Evolutionary conservation across 1,140 invertebrate genomes (phyloP).

Genomic region (Aphis gossypii): DNA sequence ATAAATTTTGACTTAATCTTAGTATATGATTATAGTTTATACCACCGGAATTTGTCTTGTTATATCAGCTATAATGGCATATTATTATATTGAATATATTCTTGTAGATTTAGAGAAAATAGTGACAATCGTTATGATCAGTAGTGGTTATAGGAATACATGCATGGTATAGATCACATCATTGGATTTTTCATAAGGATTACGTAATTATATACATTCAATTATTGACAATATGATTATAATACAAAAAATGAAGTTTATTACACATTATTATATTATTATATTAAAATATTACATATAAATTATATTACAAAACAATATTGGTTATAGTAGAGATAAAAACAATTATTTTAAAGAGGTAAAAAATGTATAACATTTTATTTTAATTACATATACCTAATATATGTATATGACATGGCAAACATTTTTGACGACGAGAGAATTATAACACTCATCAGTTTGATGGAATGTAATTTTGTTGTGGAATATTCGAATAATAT

Average conservation of each 20-base stretch:
- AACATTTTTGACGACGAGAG: neutral
- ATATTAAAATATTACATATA: conserved; percentile 39
- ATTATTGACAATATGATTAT: neutral
- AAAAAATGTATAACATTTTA: conserved; percentile 47
- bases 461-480: neutral
- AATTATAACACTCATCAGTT: conserved; percentile 1
- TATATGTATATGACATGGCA: conserved; percentile 34
- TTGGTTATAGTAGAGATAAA: conserved; percentile 14
- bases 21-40: too few species aligned
- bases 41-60: too few species aligned
- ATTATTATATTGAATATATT: too few species aligned
- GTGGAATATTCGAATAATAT: conserved; percentile 17
- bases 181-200: neutral
- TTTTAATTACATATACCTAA: neutral
- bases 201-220: neutral
- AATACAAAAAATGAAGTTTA: conserved; percentile 19
- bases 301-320: conserved; percentile 47
- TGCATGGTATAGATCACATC: neutral
- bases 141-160: neutral
- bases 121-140: neutral
- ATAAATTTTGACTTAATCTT: too few species aligned
- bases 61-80: too few species aligned
- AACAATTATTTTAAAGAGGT: conserved; percentile 32
- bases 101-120: too few species aligned
- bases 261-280: conserved; percentile 1